Percentiles rank a stretch among this genome's conserved stretches.
These are phyloP conservation scores for Poeciliopsis turrubarensis DNA, from an alignment of 2,113 vertebrate genomes.

Conservation along the genomic window DNA sequence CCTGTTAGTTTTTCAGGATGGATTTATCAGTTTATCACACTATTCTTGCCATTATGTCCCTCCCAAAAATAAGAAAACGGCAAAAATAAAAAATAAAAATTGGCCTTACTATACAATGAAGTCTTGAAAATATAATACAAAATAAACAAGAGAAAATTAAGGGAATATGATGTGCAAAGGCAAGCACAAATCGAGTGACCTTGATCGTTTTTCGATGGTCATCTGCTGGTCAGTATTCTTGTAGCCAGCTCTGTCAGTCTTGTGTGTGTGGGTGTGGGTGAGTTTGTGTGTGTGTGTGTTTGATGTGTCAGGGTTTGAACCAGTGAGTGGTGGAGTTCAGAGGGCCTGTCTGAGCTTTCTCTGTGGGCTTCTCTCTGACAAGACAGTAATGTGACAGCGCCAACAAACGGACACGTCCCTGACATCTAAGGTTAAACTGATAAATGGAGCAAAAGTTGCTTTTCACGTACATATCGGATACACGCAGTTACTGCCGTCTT, in stretches of 20 bases:
- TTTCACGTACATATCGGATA: conserved; percentile 39
- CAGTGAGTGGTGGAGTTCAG: conserved; percentile 75
- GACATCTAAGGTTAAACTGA: conserved; percentile 58
- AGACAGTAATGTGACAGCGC: conserved; percentile 63
- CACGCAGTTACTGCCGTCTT: conserved; percentile 17
- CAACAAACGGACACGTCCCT: conserved; percentile 54
- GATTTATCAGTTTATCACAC: no score
- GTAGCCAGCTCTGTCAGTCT: conserved; percentile 42
- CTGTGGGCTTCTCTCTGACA: conserved; percentile 62
- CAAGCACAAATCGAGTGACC: conserved; percentile 34
- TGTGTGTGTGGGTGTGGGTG: conserved; percentile 32
- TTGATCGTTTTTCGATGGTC: conserved; percentile 43
- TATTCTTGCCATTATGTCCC: no score
- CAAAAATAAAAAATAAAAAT: not conserved
- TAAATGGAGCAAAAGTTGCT: conserved; percentile 42
- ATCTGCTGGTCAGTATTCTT: conserved; percentile 63
- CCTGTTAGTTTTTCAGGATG: no score
- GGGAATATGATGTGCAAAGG: not conserved
- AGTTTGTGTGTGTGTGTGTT: conserved; percentile 18
- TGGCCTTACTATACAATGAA: not conserved
- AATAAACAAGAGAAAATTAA: not conserved
- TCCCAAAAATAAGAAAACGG: not conserved
- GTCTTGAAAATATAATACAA: not conserved
- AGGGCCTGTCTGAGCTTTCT: conserved; percentile 76
- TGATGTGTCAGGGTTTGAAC: conserved; percentile 71